These are phyloP conservation scores for Oxyruncus cristatus DNA, from an alignment of 2,113 vertebrate species.

Conservation along the genomic window DNA sequence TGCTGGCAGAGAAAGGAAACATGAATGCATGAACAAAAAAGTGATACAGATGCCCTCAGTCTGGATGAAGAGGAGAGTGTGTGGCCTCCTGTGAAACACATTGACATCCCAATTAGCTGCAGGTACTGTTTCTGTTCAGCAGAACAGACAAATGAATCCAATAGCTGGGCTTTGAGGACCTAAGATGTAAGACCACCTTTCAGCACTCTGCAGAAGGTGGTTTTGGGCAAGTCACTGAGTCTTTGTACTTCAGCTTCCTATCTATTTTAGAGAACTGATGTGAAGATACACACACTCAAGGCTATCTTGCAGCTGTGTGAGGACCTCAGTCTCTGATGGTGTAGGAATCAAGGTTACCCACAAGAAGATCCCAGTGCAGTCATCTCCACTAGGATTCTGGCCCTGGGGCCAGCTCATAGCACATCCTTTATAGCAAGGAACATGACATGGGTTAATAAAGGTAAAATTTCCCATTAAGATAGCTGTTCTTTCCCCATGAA, in stretches of 20 bases:
- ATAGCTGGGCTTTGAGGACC: not conserved
- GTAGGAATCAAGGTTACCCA: not conserved
- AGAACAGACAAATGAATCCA: not conserved
- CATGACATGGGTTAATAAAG: not conserved
- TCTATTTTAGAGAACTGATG: not conserved
- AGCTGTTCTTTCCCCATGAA: not conserved
- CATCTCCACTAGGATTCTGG: not conserved
- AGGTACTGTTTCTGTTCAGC: not conserved
- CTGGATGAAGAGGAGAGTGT: no score
- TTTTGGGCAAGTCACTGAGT: not conserved
- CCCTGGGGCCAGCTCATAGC: not conserved
- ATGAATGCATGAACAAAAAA: not conserved
- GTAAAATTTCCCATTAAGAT: not conserved
- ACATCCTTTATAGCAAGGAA: not conserved
- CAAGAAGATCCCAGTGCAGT: not conserved
- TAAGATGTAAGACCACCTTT: not conserved
- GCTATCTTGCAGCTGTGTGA: not conserved
- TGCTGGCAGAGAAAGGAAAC: not conserved
- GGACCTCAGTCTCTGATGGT: not conserved
- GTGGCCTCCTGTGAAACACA: not conserved
- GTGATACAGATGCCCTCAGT: not conserved
- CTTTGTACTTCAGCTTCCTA: not conserved
- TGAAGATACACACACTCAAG: not conserved
- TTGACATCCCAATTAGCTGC: accelerated
- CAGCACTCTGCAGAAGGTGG: not conserved